A percentile compares a stretch with the other conserved stretches of the same genome.
phyloP scores from a whole-genome alignment of 2,888 invertebrate species.

The Nebria salina region DNA sequence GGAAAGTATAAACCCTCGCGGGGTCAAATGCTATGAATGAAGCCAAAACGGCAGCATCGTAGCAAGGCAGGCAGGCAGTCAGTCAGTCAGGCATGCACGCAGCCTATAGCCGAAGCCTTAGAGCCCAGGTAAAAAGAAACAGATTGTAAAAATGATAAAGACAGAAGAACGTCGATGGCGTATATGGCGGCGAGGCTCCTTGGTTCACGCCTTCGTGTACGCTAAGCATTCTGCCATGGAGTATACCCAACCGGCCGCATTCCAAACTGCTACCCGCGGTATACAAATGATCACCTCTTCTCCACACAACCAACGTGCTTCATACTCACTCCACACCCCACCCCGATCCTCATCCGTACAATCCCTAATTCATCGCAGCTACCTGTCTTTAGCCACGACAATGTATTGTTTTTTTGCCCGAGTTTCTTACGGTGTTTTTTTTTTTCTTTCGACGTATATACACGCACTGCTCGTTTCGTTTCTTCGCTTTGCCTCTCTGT shows the following conservation, averaged over 20 bases:
- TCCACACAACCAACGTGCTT: constrained; percentile 47
- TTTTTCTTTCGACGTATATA: not conserved
- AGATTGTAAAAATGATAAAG: constrained; percentile 7
- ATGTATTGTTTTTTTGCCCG: constrained; percentile 60
- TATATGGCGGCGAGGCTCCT: constrained; percentile 47
- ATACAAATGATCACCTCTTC: constrained; percentile 63
- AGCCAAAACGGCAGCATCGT: constrained; percentile 16
- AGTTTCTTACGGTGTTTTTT: constrained; percentile 52
- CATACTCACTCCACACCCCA: constrained; percentile 45
- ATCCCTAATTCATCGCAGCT: constrained; percentile 56
- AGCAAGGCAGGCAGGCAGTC: not conserved
- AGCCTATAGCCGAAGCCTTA: not conserved
- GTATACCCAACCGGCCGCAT: constrained; percentile 63
- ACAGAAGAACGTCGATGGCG: constrained; percentile 19
- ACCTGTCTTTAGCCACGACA: constrained; percentile 62
- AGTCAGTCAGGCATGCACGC: constrained; percentile 14
- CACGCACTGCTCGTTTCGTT: constrained; percentile 50
- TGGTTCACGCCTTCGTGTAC: constrained; percentile 51
- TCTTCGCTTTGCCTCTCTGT: constrained; percentile 30
- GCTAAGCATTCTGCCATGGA: constrained; percentile 54
- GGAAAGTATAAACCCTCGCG: constrained; percentile 12
- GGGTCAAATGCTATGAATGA: constrained; percentile 21
- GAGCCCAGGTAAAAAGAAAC: not conserved
- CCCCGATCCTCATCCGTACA: constrained; percentile 34
- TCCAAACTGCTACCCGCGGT: constrained; percentile 60